Base-by-base conservation (phyloP, 2,797 vertebrate genomes). In the Sebastes goodei region DNA sequence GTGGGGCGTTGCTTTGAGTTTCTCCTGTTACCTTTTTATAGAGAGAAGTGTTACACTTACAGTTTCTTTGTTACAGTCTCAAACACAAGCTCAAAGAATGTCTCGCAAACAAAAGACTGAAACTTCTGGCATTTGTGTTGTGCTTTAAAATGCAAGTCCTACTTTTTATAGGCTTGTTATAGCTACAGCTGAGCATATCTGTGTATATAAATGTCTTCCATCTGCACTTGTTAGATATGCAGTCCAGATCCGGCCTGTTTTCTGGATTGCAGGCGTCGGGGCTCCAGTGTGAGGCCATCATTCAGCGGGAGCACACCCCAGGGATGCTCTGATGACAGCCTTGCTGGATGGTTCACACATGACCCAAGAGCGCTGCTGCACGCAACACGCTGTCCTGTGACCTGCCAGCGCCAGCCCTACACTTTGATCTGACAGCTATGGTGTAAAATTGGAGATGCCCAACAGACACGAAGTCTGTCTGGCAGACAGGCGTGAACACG, bases 391-490 rank as follows among this genome's bases (percentile, higher is more conserved):
- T 5, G 66, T 83, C 71, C 85, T 64, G 83, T 88, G 91, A 93
- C 80, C 76, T 4, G 27, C 76, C 38, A 62, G 75, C 74, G 56
- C 74, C 59, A 17, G 64, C 14, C 61, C 38, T 5, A 42, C 29
- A 2, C 88, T 95, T 96, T 95, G 93, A 96, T 96, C 93, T 89
- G 86, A 88, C 78, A 71, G 14, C 76, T 38, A 14, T 30, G 86
- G 71, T 84, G 89, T 91, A 88, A 93, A 93, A 93, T 66, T 46
- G 80, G 83, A 84, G 74, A 86, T 89, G 87, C 74, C 80, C 82
- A 9, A 78, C 85, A 82, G 82, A 91, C 85, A 80, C 35, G 75
- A 73, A 55, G 78, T 78, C 83, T 27, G 76, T 69, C 59, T 73
- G 86, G 93, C 73, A 68, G 85, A 77, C 86, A 80, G 82, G 87